Evolutionary conservation across 2,888 invertebrate species (phyloP), one percentile per base, ranked within the genome.

Genomic region (Eustalomyia histrio): DNA sequence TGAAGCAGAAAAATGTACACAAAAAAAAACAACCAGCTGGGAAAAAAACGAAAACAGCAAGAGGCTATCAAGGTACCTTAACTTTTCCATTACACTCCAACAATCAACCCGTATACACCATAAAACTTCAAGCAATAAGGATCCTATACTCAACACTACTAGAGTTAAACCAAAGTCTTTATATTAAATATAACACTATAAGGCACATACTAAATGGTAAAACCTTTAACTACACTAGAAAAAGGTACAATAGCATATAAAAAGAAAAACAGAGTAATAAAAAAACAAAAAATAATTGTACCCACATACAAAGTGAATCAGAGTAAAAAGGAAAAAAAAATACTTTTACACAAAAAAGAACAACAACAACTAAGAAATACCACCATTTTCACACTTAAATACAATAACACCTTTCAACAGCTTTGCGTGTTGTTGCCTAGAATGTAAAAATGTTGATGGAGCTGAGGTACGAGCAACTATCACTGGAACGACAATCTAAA

Each of bases 301-400:
- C 83, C 78, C 83, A 80, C 84, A 84, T 33, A 72, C 24, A 61
- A 58, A 71, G 80, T 81, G 83, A 83, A 81, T 50, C 43, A 24
- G 3, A 17, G 60, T 33, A 55, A n/a, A 47, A n/a, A 24, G 63
- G 3, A 43, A n/a, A 43, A n/a, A 1, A 24, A 9, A 7, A 14
- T 14, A 14, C 21, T 8, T 55, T 14, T 18, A 5, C 3, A 24
- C 0, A 33, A 2, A 52, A 21, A 8, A 9, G 60, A 72, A 71
- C 73, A 74, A 55, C 67, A 80, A 75, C 67, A 84, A 83, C 84
- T 85, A 72, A 84, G 84, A 80, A 84, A 80, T 84, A 85, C 84
- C 85, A 85, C 67, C 87, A 86, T 87, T 84, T 85, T 83, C 85
- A 85, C 85, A 84, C 84, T 55, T 33, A 79, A 79, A 43, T 17